Evolutionary conservation across 2,888 invertebrate genomes (phyloP).

Genomic region (Sialis fuliginosa): DNA sequence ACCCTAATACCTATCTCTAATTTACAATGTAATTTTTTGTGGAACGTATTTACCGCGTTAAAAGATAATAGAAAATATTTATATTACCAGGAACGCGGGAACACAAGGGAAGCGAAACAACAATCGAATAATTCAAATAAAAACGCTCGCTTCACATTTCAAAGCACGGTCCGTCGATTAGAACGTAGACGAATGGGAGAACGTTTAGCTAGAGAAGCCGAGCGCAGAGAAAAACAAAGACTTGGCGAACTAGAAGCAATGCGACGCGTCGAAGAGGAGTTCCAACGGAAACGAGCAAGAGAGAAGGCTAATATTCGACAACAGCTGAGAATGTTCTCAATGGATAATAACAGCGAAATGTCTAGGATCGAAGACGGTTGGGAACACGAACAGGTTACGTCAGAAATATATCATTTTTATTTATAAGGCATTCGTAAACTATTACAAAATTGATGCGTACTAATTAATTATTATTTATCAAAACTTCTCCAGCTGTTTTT

Average conservation of each 20-base stretch:
- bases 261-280: slow-evolving; percentile 73
- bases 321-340: slow-evolving; percentile 51
- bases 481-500: slow-evolving; percentile 12
- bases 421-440: background rate
- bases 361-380: slow-evolving; percentile 35
- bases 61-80: too few species aligned
- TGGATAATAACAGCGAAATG: slow-evolving; percentile 37
- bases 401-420: slow-evolving; percentile 4
- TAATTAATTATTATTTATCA: slow-evolving; percentile 11
- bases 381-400: slow-evolving; percentile 18
- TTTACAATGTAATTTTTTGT: too few species aligned
- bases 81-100: too few species aligned
- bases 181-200: slow-evolving; percentile 58
- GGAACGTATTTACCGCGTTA: too few species aligned
- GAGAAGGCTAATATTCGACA: slow-evolving; percentile 61
- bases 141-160: slow-evolving; percentile 61
- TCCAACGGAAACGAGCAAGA: slow-evolving; percentile 63
- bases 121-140: slow-evolving; percentile 16
- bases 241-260: slow-evolving; percentile 64
- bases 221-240: slow-evolving; percentile 57
- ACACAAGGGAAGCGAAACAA: slow-evolving; percentile 1
- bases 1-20: too few species aligned
- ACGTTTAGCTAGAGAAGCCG: slow-evolving; percentile 56
- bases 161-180: slow-evolving; percentile 67
- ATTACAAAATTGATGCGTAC: background rate